Evolutionary conservation across 1,140 invertebrate species (phyloP).

Genomic region (Cydia pomonella): DNA sequence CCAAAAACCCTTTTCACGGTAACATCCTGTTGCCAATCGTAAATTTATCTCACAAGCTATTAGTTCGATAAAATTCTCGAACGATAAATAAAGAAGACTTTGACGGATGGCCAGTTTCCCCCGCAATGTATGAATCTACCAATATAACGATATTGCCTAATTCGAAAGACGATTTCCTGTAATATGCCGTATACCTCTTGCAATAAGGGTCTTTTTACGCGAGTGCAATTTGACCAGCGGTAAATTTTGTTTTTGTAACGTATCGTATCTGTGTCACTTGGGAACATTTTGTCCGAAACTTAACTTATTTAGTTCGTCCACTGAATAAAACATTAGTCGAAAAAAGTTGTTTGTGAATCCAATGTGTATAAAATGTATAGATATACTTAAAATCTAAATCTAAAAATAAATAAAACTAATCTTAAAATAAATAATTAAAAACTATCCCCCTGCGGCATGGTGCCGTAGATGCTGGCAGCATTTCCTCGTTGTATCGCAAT

Average conservation of each 20-base stretch:
- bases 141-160: slow-evolving; percentile 37
- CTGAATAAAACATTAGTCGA: slow-evolving; percentile 75
- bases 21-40: slow-evolving; percentile 69
- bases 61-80: slow-evolving; percentile 80
- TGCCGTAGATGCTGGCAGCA: too few relatives aligned
- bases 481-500: too few relatives aligned
- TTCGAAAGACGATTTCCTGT: background rate
- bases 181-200: background rate
- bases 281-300: slow-evolving; percentile 76
- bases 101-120: slow-evolving; percentile 77
- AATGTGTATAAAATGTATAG: slow-evolving; percentile 42
- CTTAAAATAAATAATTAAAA: too few relatives aligned
- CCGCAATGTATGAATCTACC: slow-evolving; percentile 65
- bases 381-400: too few relatives aligned
- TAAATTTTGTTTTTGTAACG: slow-evolving; percentile 50
- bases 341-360: slow-evolving; percentile 67
- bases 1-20: slow-evolving; percentile 67
- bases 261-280: slow-evolving; percentile 77
- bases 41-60: slow-evolving; percentile 77
- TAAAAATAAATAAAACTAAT: too few relatives aligned
- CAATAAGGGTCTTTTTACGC: background rate
- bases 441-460: too few relatives aligned
- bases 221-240: background rate
- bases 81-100: slow-evolving; percentile 79
- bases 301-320: slow-evolving; percentile 73